Conservation (phyloP, 2,888 invertebrate species). For the Balanococcus diminutus region DNA sequence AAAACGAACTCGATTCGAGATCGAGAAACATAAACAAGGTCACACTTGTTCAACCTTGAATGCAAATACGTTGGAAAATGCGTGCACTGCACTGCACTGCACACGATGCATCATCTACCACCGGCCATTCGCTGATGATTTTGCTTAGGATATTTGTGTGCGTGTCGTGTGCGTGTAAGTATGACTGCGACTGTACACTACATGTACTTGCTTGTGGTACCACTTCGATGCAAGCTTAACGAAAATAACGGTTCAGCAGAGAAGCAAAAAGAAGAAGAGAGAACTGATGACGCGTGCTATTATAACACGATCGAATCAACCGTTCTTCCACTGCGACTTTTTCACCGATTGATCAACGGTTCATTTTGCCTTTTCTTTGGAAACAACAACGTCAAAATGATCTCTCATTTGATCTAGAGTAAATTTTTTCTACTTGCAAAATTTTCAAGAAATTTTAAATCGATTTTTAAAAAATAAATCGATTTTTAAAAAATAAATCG, state of each 20-base stretch:
- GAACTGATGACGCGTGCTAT: slow-evolving; percentile 36
- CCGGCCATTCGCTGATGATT: slow-evolving; percentile 32
- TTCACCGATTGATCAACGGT: neutral
- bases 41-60: slow-evolving; percentile 33
- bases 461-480: no score
- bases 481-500: no score
- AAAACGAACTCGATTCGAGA: neutral
- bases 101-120: neutral
- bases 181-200: neutral
- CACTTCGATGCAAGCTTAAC: neutral
- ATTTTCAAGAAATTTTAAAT: no score
- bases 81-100: neutral
- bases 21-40: neutral
- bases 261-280: neutral
- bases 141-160: neutral
- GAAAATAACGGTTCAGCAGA: slow-evolving; percentile 21
- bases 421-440: no score
- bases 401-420: no score
- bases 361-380: no score
- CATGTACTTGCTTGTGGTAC: neutral
- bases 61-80: neutral
- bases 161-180: neutral
- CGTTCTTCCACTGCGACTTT: neutral
- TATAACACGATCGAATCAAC: slow-evolving; percentile 3
- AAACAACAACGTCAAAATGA: no score